A percentile compares a stretch with the other conserved stretches of the same genome.
Conservation (phyloP, 2,888 invertebrate species). For the Microctonus aethiopoides region DNA sequence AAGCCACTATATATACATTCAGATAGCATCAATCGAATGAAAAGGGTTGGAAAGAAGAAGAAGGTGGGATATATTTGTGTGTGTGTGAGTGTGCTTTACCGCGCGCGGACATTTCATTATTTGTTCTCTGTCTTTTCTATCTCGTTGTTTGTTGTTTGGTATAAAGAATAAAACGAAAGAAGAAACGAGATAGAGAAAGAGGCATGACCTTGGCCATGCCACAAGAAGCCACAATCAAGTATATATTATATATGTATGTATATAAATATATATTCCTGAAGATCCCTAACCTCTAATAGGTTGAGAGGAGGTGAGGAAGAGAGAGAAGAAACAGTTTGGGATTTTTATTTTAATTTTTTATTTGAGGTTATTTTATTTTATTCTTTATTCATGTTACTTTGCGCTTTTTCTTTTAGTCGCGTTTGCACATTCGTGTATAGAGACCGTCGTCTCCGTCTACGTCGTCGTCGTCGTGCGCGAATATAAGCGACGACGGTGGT, state of each 20-base stretch:
- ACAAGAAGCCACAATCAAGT: conserved; percentile 5
- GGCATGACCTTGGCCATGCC: conserved; percentile 7
- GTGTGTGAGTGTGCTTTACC: conserved; percentile 25
- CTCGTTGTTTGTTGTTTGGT: neutral
- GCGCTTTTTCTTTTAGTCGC: neutral
- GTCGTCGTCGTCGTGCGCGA: conserved; percentile 9
- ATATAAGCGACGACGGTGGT: conserved; percentile 38
- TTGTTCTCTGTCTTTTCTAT: neutral
- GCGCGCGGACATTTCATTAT: neutral
- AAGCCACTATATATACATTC: conserved; percentile 10
- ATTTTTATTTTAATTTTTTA: neutral
- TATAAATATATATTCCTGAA: too few species aligned
- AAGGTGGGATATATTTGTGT: neutral
- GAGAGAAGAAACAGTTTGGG: neutral
- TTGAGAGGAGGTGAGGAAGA: neutral
- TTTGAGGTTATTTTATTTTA: neutral
- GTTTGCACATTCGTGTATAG: neutral
- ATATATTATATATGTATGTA: too few species aligned
- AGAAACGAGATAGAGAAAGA: conserved; percentile 19
- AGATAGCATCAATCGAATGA: conserved; percentile 27
- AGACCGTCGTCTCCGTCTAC: neutral
- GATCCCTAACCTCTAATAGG: neutral
- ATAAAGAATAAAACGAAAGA: conserved; percentile 19
- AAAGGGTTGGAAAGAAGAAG: conserved; percentile 17
- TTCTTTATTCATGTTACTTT: conserved; percentile 6